phyloP scores from a whole-genome alignment of 2,888 invertebrate species.

The Stictocephala bisonia region DNA sequence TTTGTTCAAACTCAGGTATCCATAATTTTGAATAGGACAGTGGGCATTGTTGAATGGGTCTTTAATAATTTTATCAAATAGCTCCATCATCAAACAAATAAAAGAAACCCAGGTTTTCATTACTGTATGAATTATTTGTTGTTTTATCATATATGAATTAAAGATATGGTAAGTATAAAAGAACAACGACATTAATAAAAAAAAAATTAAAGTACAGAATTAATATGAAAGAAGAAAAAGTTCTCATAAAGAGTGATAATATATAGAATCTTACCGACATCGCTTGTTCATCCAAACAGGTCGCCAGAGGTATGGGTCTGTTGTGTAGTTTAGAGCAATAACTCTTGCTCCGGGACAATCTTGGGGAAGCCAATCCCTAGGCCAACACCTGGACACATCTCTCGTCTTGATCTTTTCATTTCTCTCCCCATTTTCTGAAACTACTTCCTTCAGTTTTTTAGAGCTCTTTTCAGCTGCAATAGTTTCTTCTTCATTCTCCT shows the following conservation, averaged over 20 bases:
- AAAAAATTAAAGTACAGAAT: too few relatives aligned
- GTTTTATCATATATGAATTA: too few relatives aligned
- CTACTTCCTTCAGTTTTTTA: not conserved
- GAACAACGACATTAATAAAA: too few relatives aligned
- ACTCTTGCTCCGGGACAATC: constrained; percentile 83
- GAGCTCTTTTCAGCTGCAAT: not conserved
- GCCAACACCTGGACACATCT: constrained; percentile 74
- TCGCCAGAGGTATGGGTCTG: constrained; percentile 81
- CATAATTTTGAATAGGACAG: too few relatives aligned
- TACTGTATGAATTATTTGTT: too few relatives aligned
- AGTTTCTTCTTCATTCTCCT: not conserved
- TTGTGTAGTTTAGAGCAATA: constrained; percentile 84
- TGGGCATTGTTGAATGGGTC: too few relatives aligned
- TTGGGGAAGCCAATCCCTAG: constrained; percentile 84
- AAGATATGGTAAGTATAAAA: too few relatives aligned
- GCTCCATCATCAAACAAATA: too few relatives aligned
- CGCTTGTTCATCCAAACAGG: constrained; percentile 78
- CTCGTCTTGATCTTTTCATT: too few relatives aligned
- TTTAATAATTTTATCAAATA: too few relatives aligned
- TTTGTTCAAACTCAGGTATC: too few relatives aligned
- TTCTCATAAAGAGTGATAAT: not conserved
- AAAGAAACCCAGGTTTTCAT: too few relatives aligned
- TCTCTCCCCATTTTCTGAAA: not conserved
- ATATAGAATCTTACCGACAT: constrained; percentile 68
- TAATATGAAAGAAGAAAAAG: not conserved